Percentiles rank a stretch among this genome's conserved stretches.
phyloP scores from a whole-genome alignment of 2,797 vertebrate species.

The Thunnus albacares region DNA sequence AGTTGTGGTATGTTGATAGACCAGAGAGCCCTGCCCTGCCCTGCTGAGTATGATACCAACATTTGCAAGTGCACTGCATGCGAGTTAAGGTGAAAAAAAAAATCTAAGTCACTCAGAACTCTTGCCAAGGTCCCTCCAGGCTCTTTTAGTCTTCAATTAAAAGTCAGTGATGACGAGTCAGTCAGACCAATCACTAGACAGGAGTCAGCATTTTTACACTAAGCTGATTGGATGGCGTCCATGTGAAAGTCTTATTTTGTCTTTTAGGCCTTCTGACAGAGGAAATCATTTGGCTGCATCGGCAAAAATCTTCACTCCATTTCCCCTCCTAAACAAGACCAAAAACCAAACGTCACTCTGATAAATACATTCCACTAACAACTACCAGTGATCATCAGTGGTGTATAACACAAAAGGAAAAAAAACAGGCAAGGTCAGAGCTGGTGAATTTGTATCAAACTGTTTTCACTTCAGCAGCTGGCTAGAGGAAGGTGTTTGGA shows the following conservation, averaged over 20 bases:
- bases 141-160: slow-evolving; percentile 45
- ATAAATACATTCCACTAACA: slow-evolving; percentile 50
- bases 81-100: slow-evolving; percentile 1
- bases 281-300: slow-evolving; percentile 50
- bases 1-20: slow-evolving; percentile 75
- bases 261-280: slow-evolving; percentile 14
- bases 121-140: slow-evolving; percentile 32
- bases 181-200: slow-evolving; percentile 23
- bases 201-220: slow-evolving; percentile 41
- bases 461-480: slow-evolving; percentile 62
- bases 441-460: slow-evolving; percentile 56
- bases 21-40: slow-evolving; percentile 69
- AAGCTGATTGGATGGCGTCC: slow-evolving; percentile 22
- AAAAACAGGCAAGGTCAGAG: slow-evolving; percentile 24
- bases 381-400: slow-evolving; percentile 50
- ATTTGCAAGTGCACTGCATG: slow-evolving; percentile 7
- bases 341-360: slow-evolving; percentile 43
- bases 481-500: slow-evolving; percentile 60
- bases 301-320: slow-evolving; percentile 38
- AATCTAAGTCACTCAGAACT: slow-evolving; percentile 31
- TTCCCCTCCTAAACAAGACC: slow-evolving; percentile 45
- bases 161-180: slow-evolving; percentile 41
- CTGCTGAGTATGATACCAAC: slow-evolving; percentile 62
- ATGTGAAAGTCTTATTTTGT: slow-evolving; percentile 9
- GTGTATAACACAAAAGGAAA: slow-evolving; percentile 17